A percentile compares a stretch with the other conserved stretches of the same genome.
phyloP scores from a whole-genome alignment of 92 coral and sea anemone genomes.

The Zoanthus sociatus region DNA sequence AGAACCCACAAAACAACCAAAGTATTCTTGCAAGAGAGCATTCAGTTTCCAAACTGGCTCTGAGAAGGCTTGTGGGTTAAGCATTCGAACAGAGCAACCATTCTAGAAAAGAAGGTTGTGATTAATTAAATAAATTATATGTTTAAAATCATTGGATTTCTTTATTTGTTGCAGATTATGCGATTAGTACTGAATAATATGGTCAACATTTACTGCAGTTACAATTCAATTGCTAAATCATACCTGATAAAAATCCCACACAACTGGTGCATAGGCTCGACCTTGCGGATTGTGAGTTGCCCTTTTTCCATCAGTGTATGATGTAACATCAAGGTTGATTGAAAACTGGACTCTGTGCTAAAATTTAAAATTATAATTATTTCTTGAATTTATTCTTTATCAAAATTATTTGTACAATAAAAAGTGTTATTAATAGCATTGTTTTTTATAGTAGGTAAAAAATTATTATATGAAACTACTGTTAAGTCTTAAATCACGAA shows the following conservation, averaged over 20 bases:
- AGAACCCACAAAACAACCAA: constrained; percentile 99
- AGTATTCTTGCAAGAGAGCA: constrained; percentile 89
- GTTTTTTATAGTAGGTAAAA: too few relatives aligned
- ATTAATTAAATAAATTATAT: too few relatives aligned
- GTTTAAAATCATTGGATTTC: too few relatives aligned
- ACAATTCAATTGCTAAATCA: background rate
- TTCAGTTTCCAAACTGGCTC: constrained; percentile 93
- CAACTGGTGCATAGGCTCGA: constrained; percentile 95
- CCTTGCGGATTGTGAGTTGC: constrained; percentile 95
- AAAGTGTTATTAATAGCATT: too few relatives aligned
- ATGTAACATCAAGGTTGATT: constrained; percentile 94
- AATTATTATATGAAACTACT: too few relatives aligned
- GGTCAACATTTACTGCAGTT: background rate
- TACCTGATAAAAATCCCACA: constrained; percentile 97
- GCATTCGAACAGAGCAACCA: constrained; percentile 91
- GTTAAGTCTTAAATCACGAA: too few relatives aligned
- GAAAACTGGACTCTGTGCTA: constrained; percentile 89
- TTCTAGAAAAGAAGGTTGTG: constrained; percentile 62
- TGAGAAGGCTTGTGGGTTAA: constrained; percentile 96
- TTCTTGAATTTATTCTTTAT: too few relatives aligned
- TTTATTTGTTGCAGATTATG: background rate
- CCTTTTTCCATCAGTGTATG: constrained; percentile 88
- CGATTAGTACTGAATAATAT: background rate
- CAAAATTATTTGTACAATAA: background rate
- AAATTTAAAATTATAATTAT: background rate